Conservation (phyloP, 2,113 vertebrate genomes). For the Myotis davidii region DNA sequence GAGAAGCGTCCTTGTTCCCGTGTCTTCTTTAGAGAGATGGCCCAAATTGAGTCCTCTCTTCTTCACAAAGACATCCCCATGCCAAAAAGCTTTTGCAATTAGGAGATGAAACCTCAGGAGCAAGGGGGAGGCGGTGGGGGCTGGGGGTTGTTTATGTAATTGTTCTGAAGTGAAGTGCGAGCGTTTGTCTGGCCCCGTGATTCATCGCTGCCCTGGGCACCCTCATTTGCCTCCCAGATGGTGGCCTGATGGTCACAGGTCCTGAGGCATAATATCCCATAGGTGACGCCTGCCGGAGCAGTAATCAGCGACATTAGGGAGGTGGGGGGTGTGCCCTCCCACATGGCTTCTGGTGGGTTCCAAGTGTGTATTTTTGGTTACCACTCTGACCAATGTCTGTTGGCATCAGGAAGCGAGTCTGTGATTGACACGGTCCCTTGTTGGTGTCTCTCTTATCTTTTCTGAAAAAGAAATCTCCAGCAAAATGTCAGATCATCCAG, state of each 20-base stretch:
- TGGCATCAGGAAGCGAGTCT: not conserved
- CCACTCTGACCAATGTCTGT: not conserved
- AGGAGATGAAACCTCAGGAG: constrained; percentile 67
- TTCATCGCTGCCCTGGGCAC: not conserved
- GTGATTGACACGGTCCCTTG: not conserved
- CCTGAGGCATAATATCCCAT: not conserved
- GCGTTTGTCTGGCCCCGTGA: not conserved
- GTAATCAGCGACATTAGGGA: not conserved
- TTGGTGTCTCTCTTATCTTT: not conserved
- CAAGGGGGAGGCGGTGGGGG: not conserved
- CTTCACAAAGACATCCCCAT: constrained; percentile 49
- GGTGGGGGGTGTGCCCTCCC: not conserved
- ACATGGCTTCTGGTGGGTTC: not conserved
- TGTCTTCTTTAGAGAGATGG: constrained; percentile 69
- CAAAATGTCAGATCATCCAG: not conserved
- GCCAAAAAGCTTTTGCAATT: constrained; percentile 78
- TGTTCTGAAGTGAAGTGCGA: not conserved
- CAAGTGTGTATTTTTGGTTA: not conserved
- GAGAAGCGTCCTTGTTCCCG: constrained; percentile 68
- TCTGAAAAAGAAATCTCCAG: not conserved
- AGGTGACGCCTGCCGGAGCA: not conserved
- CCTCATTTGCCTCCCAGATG: not conserved
- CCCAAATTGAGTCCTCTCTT: constrained; percentile 58
- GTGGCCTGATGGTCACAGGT: not conserved
- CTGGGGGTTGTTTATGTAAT: not conserved